These are phyloP conservation scores for Monopis laevigella DNA, from an alignment of 2,888 invertebrate species.

Conservation along the genomic window DNA sequence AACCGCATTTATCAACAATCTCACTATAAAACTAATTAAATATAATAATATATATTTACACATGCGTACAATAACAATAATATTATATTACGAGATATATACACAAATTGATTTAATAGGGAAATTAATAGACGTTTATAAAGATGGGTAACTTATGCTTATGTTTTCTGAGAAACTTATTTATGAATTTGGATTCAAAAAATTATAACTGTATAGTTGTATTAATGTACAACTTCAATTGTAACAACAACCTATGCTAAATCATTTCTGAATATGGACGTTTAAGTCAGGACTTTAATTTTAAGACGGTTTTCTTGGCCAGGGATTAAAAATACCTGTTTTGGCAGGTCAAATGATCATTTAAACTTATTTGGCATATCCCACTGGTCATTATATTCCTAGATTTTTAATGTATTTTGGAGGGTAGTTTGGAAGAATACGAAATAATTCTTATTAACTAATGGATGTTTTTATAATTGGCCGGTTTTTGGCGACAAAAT, in stretches of 20 bases:
- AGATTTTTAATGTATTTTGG: slow-evolving; percentile 52
- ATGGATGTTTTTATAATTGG: slow-evolving; percentile 58
- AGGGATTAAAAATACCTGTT: slow-evolving; percentile 24
- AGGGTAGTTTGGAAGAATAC: slow-evolving; percentile 56
- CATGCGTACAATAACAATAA: neutral
- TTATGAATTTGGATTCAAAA: too few species aligned
- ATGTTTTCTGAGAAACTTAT: too few species aligned
- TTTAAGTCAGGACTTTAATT: slow-evolving; percentile 49
- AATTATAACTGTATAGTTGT: too few species aligned
- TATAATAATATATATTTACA: slow-evolving; percentile 1
- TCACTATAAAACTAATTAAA: neutral
- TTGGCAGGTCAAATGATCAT: too few species aligned
- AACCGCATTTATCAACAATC: slow-evolving; percentile 7
- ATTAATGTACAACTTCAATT: too few species aligned
- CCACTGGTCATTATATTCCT: slow-evolving; percentile 43
- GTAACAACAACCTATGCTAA: too few species aligned
- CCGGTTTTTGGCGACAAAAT: slow-evolving; percentile 39
- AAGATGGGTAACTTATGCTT: too few species aligned
- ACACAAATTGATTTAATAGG: too few species aligned
- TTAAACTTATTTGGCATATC: slow-evolving; percentile 4
- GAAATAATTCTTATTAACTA: slow-evolving; percentile 52
- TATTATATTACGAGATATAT: neutral
- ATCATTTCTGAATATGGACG: slow-evolving; percentile 54
- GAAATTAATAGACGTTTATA: too few species aligned
- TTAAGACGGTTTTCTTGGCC: slow-evolving; percentile 51